Base-by-base conservation (phyloP, 2,888 invertebrate species). In the Chloroclystis v-ata region DNA sequence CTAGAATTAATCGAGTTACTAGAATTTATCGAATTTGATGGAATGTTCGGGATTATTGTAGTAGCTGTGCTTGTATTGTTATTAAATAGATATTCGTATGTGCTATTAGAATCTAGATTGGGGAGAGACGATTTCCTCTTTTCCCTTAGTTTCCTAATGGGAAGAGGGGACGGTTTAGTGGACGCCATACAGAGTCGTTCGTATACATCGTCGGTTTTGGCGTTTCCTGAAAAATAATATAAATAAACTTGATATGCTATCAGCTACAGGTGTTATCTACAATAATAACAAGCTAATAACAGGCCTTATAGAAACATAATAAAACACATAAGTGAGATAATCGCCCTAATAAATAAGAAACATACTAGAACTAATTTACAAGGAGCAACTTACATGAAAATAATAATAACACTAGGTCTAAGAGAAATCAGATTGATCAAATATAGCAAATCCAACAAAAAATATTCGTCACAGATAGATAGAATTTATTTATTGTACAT, bases 101-200 rank as follows among this genome's bases (percentile, higher is more conserved):
- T 65, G 0, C 79, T 72, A n/a, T 82, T 81, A 0, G 63, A 50
- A 43, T 85, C 84, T 35, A 87, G 58, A 52, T 87, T 87, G 0
- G 86, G 85, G 1, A 87, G 30, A 0, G 84, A 84, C 0, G 83
- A 79, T 28, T 86, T 86, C 0, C 86, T 67, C 0, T 61, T 81
- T 1, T 83, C 80, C 52, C 67, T 74, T 0, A 84, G 32, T 26
- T 72, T 75, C 14, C 69, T 69, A 0, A 82, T 51, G 0, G 78
- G 65, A 0, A 77, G 28, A 0, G 80, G 82, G 0, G 78, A 79
- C 0, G 72, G 63, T 4, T 61, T 63, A 0, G 85, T 86, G 0
- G 86, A 84, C 0, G 86, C 87, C 65, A 83, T 60, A 14, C 85
- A 87, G 0, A 87, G 38, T 10, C 78, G 59, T 40, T 87, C 87